Base-by-base conservation (phyloP, 2,888 invertebrate genomes). In the Epirrhoe tristata region DNA sequence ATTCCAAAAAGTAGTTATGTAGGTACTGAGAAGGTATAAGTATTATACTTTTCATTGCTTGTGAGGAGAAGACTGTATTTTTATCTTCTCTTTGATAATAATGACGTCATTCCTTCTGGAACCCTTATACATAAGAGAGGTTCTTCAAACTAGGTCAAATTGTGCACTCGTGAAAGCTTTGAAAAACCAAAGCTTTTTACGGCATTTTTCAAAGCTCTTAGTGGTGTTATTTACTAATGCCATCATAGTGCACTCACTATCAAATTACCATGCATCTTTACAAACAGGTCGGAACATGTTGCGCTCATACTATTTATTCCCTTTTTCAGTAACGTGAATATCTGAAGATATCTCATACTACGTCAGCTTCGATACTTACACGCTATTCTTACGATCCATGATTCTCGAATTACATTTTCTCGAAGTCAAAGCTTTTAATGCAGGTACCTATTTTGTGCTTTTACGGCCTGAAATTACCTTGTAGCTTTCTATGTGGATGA, bases 241-340 rank as follows among this genome's bases (percentile, higher is more conserved):
- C 56, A 39, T 48, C n/a, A n/a, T n/a, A 53, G 31, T 53, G 50
- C 51, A 39, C 55, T 60, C 51, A 57, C 54, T 51, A 61, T 60
- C 39, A 51, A 24, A 58, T 60, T 60, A 63, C 51, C 59, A 62
- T 66, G 36, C 55, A 58, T 64, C 46, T 39, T 46, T 43, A 16
- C 8, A 69, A 71, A 16, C 54, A 55, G 61, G 61, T 61, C 61
- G 55, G 6, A 53, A 54, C 53, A 43, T 60, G 53, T 60, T 60
- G 60, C 60, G 48, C 14, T 7, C 16, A 48, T 14, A 10, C 46
- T n/a, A n/a, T n/a, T n/a, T n/a, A n/a, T n/a, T n/a, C n/a, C n/a
- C n/a, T n/a, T n/a, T n/a, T n/a, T n/a, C n/a, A n/a, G n/a, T n/a
- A n/a, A n/a, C n/a, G n/a, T n/a, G n/a, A n/a, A n/a, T n/a, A n/a